Base-by-base conservation (phyloP, 2,113 vertebrate genomes). In the Haemorhous mexicanus region DNA sequence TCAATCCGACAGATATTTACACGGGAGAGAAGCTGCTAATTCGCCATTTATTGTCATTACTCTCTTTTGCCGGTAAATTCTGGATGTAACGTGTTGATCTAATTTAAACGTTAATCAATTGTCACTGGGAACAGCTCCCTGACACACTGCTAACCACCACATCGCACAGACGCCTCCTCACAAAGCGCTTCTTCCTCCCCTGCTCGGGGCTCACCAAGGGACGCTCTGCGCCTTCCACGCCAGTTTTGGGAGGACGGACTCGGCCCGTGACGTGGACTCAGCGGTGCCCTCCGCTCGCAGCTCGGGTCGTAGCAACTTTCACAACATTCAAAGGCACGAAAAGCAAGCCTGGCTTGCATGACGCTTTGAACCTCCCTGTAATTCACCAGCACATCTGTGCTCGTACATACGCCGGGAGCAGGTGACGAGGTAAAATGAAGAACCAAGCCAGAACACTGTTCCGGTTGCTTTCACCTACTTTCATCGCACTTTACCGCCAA, bases 31-130 rank as follows among this genome's bases (percentile, higher is more conserved):
- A 85, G 52, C 61, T 82, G 32, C 74, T 69, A 95, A 78, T 75
- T 92, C 28, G 14, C 61, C 49, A 12, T 62, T 87, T 64, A 74
- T 73, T 50, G 76, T 69, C 93, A 56, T 66, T 67, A 44, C 43
- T 61, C 76, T 77, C 66, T 68, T 76, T 72, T 59, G 63, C 72
- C 68, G 28, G 52, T 80, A 92, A 90, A 82, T 90, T 91, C 91
- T 73, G 47, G 80, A 70, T 63, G 85, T 27, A 72, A 80, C 3
- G 44, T 5, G 63, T 41, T 91, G 87, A 89, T 66, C 55, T 88
- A 85, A 91, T 84, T 73, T 49, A 75, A 74, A 64, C 30, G 4
- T 15, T 85, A 95, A 83, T 87, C 69, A 97, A 89, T 94, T 67
- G 84, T 58, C 85, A 24, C 64, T 75, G 37, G 8, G 13, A 87